Conservation (phyloP, 2,888 invertebrate species). For the Zootermopsis nevadensis region DNA sequence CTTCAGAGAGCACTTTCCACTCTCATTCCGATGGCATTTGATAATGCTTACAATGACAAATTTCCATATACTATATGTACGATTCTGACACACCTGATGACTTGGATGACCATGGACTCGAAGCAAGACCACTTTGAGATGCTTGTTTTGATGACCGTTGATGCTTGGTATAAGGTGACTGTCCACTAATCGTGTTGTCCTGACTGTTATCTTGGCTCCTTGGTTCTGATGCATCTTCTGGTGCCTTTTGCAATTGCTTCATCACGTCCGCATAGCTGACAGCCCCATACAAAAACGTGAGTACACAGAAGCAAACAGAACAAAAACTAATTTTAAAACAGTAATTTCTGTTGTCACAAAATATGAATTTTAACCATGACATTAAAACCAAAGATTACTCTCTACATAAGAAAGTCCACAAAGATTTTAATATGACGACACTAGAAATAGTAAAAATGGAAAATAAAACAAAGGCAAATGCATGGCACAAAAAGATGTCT, state of each 20-base stretch:
- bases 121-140: slow-evolving; percentile 55
- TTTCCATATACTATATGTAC: background rate
- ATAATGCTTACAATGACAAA: background rate
- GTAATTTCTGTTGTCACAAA: too few relatives aligned
- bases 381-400: too few relatives aligned
- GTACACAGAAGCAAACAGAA: too few relatives aligned
- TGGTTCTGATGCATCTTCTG: slow-evolving; percentile 54
- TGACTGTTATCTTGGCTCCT: slow-evolving; percentile 41
- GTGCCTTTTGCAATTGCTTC: slow-evolving; percentile 67
- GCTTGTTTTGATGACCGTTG: slow-evolving; percentile 24
- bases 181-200: slow-evolving; percentile 11
- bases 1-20: too few relatives aligned
- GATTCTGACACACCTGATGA: slow-evolving; percentile 56
- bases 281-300: slow-evolving; percentile 47
- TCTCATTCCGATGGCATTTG: too few relatives aligned
- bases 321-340: too few relatives aligned
- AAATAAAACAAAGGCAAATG: too few relatives aligned
- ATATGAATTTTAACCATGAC: too few relatives aligned
- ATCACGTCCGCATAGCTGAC: slow-evolving; percentile 78
- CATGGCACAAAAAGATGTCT: too few relatives aligned
- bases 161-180: slow-evolving; percentile 32
- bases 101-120: slow-evolving; percentile 62
- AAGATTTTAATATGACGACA: too few relatives aligned
- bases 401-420: too few relatives aligned
- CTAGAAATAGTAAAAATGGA: too few relatives aligned